Evolutionary conservation across 2,113 vertebrate genomes (phyloP).

Genomic region (Melanerpes formicivorus): DNA sequence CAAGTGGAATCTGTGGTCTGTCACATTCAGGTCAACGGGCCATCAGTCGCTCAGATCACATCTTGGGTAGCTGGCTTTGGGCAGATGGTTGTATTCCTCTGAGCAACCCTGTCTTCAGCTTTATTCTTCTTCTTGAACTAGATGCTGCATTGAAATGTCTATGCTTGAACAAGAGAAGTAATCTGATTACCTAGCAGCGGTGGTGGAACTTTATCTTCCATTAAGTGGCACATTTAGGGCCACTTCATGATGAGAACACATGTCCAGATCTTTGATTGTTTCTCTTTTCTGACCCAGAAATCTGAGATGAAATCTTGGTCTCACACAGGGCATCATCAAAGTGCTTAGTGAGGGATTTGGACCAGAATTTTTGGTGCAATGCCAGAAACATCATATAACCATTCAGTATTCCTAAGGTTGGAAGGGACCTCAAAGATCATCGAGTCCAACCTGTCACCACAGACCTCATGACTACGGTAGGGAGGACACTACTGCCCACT

Average conservation of each 20-base stretch:
- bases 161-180: neutral
- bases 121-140: neutral
- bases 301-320: neutral
- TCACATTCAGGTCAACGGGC: fast-evolving
- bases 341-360: fast-evolving
- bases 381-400: neutral
- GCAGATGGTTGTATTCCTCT: neutral
- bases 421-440: too few relatives aligned
- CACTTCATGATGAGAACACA: neutral
- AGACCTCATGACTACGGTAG: too few relatives aligned
- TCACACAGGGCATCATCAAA: neutral
- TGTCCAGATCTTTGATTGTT: fast-evolving
- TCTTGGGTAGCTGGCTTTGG: neutral
- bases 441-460: too few relatives aligned
- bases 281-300: neutral
- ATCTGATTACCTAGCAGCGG: neutral
- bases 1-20: neutral
- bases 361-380: neutral
- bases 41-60: neutral
- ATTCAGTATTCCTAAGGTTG: too few relatives aligned
- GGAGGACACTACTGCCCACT: too few relatives aligned
- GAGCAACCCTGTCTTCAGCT: neutral
- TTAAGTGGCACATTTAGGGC: neutral
- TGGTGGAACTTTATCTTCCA: neutral
- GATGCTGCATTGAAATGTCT: neutral